These are phyloP conservation scores for Cacatua alba DNA, from an alignment of 2,113 vertebrate species.

Conservation along the genomic window DNA sequence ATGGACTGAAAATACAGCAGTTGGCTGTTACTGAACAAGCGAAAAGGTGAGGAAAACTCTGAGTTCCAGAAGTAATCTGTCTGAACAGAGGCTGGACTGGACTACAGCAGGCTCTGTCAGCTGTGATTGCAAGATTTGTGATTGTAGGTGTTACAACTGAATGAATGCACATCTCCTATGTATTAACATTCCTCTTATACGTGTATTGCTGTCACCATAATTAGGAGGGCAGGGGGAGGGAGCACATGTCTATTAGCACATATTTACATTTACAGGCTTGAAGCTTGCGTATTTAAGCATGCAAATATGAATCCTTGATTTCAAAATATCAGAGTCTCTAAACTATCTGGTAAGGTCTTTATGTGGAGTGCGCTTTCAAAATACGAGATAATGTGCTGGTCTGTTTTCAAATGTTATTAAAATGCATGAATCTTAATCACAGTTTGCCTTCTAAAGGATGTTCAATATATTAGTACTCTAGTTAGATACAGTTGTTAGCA, in stretches of 20 bases:
- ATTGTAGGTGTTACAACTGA: background rate
- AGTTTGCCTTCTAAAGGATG: background rate
- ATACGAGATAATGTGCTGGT: background rate
- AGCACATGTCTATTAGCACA: background rate
- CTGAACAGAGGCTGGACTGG: background rate
- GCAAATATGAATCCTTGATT: background rate
- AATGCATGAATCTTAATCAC: background rate
- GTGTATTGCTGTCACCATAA: background rate
- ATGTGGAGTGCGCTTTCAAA: background rate
- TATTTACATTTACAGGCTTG: background rate
- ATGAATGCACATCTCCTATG: background rate
- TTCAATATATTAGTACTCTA: background rate
- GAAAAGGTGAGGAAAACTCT: background rate
- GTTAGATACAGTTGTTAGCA: background rate
- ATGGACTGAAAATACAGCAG: background rate
- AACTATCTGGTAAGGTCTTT: fast-evolving
- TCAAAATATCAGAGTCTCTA: background rate
- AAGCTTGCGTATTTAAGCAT: background rate
- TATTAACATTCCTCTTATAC: background rate
- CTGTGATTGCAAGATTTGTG: background rate
- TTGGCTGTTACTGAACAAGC: background rate
- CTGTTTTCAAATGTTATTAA: background rate
- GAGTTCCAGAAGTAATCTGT: background rate
- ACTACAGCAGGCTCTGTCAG: background rate
- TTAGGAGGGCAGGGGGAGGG: background rate